phyloP scores from a whole-genome alignment of 2,888 invertebrate genomes.

The Phengaris alcon region DNA sequence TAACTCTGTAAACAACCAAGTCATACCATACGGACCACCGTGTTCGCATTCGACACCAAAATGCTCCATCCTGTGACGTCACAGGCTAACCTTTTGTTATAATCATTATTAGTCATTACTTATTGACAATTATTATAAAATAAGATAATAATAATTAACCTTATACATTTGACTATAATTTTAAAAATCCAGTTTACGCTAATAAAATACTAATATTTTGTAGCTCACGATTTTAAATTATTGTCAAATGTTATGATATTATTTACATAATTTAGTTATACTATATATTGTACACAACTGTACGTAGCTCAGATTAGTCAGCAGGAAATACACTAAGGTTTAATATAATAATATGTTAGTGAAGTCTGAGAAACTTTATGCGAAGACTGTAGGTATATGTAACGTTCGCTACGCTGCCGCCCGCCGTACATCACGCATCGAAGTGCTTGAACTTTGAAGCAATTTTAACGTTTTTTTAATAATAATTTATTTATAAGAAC shows the following conservation, averaged over 20 bases:
- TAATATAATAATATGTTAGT: too few species aligned
- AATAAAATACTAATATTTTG: background rate
- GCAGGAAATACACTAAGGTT: too few species aligned
- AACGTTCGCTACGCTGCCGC: too few species aligned
- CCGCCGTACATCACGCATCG: too few species aligned
- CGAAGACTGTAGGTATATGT: too few species aligned
- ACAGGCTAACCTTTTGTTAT: background rate
- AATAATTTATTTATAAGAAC: background rate
- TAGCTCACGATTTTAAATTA: background rate
- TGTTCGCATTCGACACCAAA: background rate
- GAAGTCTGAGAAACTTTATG: too few species aligned
- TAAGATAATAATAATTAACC: background rate
- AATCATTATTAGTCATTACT: background rate
- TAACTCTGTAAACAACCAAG: background rate
- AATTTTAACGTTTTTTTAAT: background rate
- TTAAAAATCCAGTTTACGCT: background rate
- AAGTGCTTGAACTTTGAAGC: background rate
- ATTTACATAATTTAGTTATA: too few species aligned
- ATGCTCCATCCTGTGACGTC: background rate
- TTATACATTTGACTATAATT: background rate
- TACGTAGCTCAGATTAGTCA: too few species aligned
- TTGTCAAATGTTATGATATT: too few species aligned
- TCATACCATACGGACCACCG: background rate
- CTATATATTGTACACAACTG: too few species aligned
- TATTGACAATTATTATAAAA: background rate